A percentile compares a stretch with the other conserved stretches of the same genome.
Evolutionary conservation across 2,888 invertebrate species (phyloP).

Genomic region (Orthosia gothica): DNA sequence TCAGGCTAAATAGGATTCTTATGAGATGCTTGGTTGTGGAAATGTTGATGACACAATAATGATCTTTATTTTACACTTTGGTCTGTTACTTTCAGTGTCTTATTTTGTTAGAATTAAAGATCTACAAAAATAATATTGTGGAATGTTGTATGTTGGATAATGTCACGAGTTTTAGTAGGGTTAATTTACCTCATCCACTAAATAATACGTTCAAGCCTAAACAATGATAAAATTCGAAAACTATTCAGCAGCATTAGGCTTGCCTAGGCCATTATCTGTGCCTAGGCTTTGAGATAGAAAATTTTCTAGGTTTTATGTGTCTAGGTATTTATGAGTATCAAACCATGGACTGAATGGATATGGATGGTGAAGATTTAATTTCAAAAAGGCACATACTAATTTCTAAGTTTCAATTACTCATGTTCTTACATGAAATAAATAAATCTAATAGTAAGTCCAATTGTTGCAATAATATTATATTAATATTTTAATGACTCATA

Average conservation of each 20-base stretch:
- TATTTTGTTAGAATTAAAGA: conserved; percentile 67
- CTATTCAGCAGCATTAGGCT: conserved; percentile 37
- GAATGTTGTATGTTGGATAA: conserved; percentile 81
- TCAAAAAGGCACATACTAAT: conserved; percentile 86
- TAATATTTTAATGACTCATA: conserved; percentile 63
- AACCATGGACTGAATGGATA: conserved; percentile 82
- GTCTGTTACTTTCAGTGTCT: conserved; percentile 35
- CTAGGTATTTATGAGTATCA: conserved; percentile 71
- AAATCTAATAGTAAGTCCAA: conserved; percentile 67
- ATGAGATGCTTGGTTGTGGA: conserved; percentile 57
- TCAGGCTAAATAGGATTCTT: conserved; percentile 58
- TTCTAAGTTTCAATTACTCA: conserved; percentile 73
- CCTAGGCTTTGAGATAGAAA: conserved; percentile 41
- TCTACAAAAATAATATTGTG: conserved; percentile 82
- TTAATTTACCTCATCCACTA: conserved; percentile 60
- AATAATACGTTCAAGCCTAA: conserved; percentile 54
- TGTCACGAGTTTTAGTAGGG: conserved; percentile 70
- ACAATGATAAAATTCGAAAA: conserved; percentile 30
- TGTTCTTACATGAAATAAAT: conserved; percentile 70
- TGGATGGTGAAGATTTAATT: conserved; percentile 84
- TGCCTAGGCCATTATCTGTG: conserved; percentile 20
- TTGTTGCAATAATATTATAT: conserved; percentile 55
- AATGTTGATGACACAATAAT: conserved; percentile 50
- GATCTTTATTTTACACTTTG: conserved; percentile 35
- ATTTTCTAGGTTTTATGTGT: conserved; percentile 50